phyloP scores from a whole-genome alignment of 2,888 invertebrate genomes.

The Lissonota sp. region DNA sequence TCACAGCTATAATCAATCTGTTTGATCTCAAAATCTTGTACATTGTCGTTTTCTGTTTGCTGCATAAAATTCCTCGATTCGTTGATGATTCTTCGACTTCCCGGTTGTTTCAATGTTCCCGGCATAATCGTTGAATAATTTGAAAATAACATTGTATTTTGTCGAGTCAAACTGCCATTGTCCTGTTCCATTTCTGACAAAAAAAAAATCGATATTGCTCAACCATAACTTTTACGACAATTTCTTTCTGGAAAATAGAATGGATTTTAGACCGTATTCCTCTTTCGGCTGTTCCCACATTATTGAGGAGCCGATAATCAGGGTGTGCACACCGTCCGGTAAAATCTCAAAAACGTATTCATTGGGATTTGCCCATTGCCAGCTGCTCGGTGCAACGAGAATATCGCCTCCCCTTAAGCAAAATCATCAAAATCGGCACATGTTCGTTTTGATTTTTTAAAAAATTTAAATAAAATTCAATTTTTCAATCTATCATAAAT shows the following conservation, averaged over 20 bases:
- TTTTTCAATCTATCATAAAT: not conserved
- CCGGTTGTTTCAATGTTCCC: not conserved
- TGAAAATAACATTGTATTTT: constrained; percentile 49
- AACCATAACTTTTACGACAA: not conserved
- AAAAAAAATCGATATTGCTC: not conserved
- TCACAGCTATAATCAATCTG: constrained; percentile 76
- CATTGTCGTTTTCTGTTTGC: constrained; percentile 12
- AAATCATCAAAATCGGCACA: too few species aligned
- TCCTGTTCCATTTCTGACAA: constrained; percentile 27
- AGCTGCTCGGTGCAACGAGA: constrained; percentile 86
- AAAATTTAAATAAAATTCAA: not conserved
- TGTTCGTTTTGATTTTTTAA: too few species aligned
- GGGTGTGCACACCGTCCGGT: constrained; percentile 85
- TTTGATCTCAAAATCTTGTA: constrained; percentile 47
- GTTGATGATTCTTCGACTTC: not conserved
- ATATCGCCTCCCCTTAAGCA: constrained; percentile 86
- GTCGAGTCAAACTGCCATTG: constrained; percentile 4
- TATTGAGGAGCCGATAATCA: constrained; percentile 74
- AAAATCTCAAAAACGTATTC: constrained; percentile 86
- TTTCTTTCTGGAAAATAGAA: not conserved
- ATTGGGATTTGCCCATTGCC: constrained; percentile 86
- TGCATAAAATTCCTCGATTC: constrained; percentile 18
- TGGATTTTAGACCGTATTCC: constrained; percentile 43
- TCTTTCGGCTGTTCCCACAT: constrained; percentile 75
- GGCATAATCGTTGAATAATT: constrained; percentile 35